Base-by-base conservation (phyloP, 2,113 vertebrate genomes). In the Gambusia holbrooki region DNA sequence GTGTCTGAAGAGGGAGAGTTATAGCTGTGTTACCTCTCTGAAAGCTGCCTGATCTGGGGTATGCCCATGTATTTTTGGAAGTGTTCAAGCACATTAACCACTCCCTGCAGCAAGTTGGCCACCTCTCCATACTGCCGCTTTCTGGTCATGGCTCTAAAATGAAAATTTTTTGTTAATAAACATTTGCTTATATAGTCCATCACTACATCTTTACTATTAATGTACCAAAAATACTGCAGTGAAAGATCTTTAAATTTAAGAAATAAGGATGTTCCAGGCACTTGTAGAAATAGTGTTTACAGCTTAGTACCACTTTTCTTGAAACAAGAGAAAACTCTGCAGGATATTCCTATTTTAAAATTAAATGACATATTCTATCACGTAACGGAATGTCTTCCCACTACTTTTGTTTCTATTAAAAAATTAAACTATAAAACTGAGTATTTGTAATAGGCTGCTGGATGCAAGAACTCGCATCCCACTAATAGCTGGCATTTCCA, bases 31-130 rank as follows among this genome's bases (percentile, higher is more conserved):
- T 94, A 99, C 98, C 98, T 97, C 92, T 99, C 97, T 0, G 97
- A 98, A 63, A 99, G 97, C 90, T 99, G 98, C 33, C 97, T 96
- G 84, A 99, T 99, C 94, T 99, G 98, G 15, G 97, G 96, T 85
- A 99, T 98, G 66, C 96, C 96, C 97, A 98, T 98, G 84, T 98
- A 99, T 69, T 98, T 99, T 87, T 96, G 97, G 94, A 99, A 99
- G 87, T 99, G 98, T 76, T 99, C 98, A 40, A 99, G 91, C 61
- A 99, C 98, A 7, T 99, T 99, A 87, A 99, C 96, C 0, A 99
- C 98, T 1, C 98, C 97, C 88, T 99, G 98, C 35, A 99, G 96
- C 58, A 99, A 95, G 84, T 99, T 99, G 84, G 97, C 98, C 83
- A 99, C 97, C 91, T 99, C 97, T 6, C 98, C 97, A 19, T 99